Conservation (phyloP, 2,797 vertebrate genomes). For the Scolopax rusticola region DNA sequence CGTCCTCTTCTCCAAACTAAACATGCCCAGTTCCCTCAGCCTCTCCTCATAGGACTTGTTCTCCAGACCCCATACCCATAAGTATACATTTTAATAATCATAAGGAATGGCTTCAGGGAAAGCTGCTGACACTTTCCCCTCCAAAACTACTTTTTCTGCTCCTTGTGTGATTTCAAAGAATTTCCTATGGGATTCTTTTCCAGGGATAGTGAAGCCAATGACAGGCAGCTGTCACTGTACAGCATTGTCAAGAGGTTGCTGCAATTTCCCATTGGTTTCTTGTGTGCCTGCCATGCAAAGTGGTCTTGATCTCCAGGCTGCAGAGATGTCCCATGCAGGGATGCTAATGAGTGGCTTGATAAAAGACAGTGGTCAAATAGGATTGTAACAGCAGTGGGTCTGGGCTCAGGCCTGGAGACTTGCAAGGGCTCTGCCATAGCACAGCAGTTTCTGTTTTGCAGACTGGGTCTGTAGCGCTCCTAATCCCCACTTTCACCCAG, state of each 20-base stretch:
- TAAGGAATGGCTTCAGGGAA: not conserved
- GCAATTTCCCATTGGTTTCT: not conserved
- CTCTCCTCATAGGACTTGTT: too few species aligned
- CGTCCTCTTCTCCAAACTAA: too few species aligned
- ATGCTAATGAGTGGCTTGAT: not conserved
- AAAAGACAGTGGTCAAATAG: not conserved
- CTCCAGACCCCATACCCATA: not conserved
- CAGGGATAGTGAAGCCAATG: not conserved
- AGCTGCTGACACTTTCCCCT: not conserved
- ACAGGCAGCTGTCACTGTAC: not conserved
- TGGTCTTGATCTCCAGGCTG: not conserved
- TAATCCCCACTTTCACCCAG: not conserved
- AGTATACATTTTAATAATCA: not conserved
- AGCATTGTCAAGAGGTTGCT: not conserved
- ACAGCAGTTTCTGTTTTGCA: not conserved
- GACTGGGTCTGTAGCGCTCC: not conserved
- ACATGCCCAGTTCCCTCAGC: too few species aligned
- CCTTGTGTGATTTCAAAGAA: not conserved
- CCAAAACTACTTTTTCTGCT: not conserved
- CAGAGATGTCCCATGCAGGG: not conserved
- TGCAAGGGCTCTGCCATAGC: not conserved
- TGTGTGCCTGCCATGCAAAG: not conserved
- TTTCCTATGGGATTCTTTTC: not conserved
- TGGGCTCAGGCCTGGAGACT: not conserved
- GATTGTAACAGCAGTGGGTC: not conserved